Conservation (phyloP, 2,888 invertebrate genomes). For the Gibbula magus region DNA sequence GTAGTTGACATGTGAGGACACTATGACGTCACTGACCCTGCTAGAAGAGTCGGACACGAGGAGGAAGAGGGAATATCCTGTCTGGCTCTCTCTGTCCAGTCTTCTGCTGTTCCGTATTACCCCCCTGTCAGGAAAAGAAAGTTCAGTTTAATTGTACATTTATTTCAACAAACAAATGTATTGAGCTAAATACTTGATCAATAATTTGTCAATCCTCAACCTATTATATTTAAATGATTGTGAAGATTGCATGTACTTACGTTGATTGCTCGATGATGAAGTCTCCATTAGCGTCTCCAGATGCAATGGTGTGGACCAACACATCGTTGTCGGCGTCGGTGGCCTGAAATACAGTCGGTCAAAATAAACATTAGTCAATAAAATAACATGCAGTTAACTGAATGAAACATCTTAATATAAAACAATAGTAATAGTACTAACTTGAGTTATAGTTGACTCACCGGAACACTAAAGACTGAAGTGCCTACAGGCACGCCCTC, state of each 20-base stretch:
- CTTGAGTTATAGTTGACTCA: conserved; percentile 36
- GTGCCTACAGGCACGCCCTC: conserved; percentile 59
- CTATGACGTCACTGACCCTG: conserved; percentile 28
- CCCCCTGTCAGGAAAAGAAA: conserved; percentile 32
- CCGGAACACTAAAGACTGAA: conserved; percentile 53
- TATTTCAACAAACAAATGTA: no score
- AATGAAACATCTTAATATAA: not conserved
- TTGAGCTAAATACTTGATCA: no score
- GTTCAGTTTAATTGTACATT: no score
- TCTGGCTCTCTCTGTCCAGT: conserved; percentile 88
- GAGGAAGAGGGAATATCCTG: conserved; percentile 78
- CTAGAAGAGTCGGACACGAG: conserved; percentile 36
- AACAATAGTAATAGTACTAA: not conserved
- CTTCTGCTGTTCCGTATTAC: conserved; percentile 78
- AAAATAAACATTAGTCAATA: not conserved
- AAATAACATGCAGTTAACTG: not conserved
- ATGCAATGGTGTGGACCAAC: conserved; percentile 40
- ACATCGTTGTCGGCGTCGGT: conserved; percentile 48
- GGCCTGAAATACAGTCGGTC: conserved; percentile 30
- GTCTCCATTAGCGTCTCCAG: conserved; percentile 18
- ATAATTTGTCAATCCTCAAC: no score
- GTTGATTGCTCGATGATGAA: conserved; percentile 14
- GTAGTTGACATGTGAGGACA: not conserved
- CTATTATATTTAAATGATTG: no score
- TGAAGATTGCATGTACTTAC: not conserved